These are phyloP conservation scores for Hypena proboscidalis DNA, from an alignment of 2,888 invertebrate species.

Conservation along the genomic window DNA sequence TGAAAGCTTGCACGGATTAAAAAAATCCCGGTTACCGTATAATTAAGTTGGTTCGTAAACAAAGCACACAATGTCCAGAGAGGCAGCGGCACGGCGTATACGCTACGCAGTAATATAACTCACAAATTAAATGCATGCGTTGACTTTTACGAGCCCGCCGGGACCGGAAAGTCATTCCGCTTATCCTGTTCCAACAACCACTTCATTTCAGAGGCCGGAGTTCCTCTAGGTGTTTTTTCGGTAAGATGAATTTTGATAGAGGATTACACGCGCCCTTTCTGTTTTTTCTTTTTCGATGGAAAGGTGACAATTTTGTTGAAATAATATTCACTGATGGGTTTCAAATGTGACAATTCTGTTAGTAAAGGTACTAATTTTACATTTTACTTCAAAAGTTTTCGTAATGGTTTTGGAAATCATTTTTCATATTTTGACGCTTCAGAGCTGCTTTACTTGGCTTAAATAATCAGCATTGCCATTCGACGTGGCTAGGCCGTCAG, in stretches of 20 bases:
- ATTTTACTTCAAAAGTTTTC: no score
- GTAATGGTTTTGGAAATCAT: no score
- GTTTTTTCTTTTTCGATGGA: constrained; percentile 15
- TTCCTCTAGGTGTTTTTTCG: constrained; percentile 58
- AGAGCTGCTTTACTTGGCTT: no score
- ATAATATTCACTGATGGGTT: constrained; percentile 1
- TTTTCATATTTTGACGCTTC: no score
- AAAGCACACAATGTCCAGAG: constrained; percentile 6
- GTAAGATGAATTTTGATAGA: constrained; percentile 56
- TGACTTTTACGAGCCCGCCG: constrained; percentile 70
- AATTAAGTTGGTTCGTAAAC: constrained; percentile 40
- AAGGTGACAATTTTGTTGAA: constrained; percentile 9
- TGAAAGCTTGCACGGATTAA: constrained; percentile 36
- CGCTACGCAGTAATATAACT: constrained; percentile 54
- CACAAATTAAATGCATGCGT: constrained; percentile 75
- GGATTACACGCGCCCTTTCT: constrained; percentile 40
- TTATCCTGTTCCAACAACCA: constrained; percentile 64
- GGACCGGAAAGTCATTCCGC: constrained; percentile 70
- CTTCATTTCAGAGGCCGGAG: constrained; percentile 60
- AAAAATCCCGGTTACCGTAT: constrained; percentile 35
- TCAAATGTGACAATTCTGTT: no score
- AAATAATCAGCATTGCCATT: no score
- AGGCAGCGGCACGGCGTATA: constrained; percentile 17
- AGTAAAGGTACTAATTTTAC: no score
- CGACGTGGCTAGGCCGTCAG: no score